These are phyloP conservation scores for Phoenicopterus ruber DNA, from an alignment of 2,113 vertebrate genomes.

Conservation along the genomic window DNA sequence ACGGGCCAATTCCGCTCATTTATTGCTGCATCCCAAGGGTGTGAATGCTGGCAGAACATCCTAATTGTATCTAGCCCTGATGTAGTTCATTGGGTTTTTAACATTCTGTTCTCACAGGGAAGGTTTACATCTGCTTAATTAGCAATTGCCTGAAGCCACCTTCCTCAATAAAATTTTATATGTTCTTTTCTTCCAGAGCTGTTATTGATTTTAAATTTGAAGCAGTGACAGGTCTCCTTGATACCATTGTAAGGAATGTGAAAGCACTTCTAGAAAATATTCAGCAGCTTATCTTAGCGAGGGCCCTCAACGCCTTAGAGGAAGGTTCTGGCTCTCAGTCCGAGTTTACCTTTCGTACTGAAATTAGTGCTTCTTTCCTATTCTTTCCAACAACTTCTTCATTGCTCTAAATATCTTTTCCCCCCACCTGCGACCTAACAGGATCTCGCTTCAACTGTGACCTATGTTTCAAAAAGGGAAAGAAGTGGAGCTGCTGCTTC, in stretches of 20 bases:
- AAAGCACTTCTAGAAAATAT: not conserved
- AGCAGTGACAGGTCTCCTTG: not conserved
- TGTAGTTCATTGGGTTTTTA: not conserved
- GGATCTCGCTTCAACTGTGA: not conserved
- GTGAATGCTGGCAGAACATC: not conserved
- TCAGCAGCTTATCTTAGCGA: not conserved
- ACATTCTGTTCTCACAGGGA: not conserved
- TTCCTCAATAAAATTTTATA: not conserved
- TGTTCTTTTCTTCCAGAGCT: not conserved
- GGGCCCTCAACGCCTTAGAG: not conserved
- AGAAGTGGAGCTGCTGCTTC: not conserved
- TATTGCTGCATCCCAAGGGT: not conserved
- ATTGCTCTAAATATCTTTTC: not conserved
- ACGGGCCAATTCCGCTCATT: not conserved
- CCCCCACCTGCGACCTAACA: fast-evolving
- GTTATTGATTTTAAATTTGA: not conserved
- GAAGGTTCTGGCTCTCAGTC: not conserved
- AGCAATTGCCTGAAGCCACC: not conserved
- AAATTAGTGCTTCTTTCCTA: not conserved
- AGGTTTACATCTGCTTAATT: not conserved
- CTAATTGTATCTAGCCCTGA: not conserved
- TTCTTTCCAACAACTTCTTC: not conserved
- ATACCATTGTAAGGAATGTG: not conserved
- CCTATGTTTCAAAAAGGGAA: not conserved
- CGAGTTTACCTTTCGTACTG: not conserved